A percentile compares a stretch with the other conserved stretches of the same genome.
These are phyloP conservation scores for Thyatira batis DNA, from an alignment of 2,888 invertebrate genomes.

Conservation along the genomic window DNA sequence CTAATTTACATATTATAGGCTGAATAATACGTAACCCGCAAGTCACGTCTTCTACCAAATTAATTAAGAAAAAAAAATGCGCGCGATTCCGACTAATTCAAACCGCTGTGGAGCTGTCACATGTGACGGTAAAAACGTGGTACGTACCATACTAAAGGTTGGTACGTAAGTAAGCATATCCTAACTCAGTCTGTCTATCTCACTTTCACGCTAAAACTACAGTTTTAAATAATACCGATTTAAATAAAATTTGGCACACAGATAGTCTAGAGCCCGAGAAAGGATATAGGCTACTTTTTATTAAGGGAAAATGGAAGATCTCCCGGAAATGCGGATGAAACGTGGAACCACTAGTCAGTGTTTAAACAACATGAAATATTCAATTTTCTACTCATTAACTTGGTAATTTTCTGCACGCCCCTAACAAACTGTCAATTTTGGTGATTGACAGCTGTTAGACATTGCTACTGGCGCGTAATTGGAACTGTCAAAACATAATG, in stretches of 20 bases:
- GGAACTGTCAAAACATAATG: slow-evolving; percentile 19
- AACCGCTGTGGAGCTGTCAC: background rate
- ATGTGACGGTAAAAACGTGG: background rate
- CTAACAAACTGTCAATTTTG: slow-evolving; percentile 1
- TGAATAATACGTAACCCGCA: background rate
- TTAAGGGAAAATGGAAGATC: too few species aligned
- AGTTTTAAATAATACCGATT: too few species aligned
- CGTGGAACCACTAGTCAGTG: too few species aligned
- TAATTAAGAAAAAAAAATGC: background rate
- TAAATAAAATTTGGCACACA: too few species aligned
- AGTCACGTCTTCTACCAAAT: background rate
- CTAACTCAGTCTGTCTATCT: too few species aligned
- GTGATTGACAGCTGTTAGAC: slow-evolving; percentile 20
- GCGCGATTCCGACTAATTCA: background rate
- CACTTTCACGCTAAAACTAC: too few species aligned
- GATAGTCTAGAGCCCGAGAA: too few species aligned
- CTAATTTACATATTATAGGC: background rate
- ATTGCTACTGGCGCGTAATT: slow-evolving; percentile 25
- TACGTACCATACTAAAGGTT: too few species aligned
- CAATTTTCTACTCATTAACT: slow-evolving; percentile 18
- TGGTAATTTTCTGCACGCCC: slow-evolving; percentile 6
- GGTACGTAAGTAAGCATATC: too few species aligned
- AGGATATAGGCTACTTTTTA: too few species aligned
- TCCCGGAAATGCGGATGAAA: too few species aligned
- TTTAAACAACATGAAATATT: too few species aligned